Evolutionary conservation across 2,113 vertebrate species (phyloP).

Genomic region (Psophia crepitans): DNA sequence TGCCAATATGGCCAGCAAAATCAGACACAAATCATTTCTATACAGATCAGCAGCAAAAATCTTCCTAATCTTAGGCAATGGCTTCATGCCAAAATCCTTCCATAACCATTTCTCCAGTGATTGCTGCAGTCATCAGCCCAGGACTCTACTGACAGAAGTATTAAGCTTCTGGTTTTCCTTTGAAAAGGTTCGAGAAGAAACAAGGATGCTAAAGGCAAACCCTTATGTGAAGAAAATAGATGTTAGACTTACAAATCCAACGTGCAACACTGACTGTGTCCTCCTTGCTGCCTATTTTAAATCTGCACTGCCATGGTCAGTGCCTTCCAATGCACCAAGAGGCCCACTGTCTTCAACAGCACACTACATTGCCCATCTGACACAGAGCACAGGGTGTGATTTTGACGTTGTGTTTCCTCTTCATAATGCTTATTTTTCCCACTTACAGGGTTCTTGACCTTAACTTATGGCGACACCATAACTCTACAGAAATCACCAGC

Average conservation of each 20-base stretch:
- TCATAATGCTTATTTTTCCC: not conserved
- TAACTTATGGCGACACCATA: not conserved
- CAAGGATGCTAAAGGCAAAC: not conserved
- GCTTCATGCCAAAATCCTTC: not conserved
- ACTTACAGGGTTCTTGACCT: not conserved
- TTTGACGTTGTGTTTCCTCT: not conserved
- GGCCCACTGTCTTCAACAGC: not conserved
- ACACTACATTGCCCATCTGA: not conserved
- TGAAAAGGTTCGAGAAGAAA: not conserved
- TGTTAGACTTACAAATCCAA: not conserved
- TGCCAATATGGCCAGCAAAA: not conserved
- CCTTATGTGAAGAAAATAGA: not conserved
- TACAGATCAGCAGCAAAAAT: not conserved
- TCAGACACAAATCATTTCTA: not conserved
- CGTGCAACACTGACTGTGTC: too few relatives aligned
- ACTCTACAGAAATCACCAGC: not conserved
- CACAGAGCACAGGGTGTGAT: fast-evolving
- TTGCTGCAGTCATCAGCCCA: not conserved
- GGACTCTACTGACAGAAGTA: not conserved
- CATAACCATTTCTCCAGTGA: not conserved
- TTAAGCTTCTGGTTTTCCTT: not conserved
- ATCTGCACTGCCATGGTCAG: not conserved
- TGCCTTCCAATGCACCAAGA: not conserved
- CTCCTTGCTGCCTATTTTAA: not conserved
- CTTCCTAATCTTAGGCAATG: not conserved